Conservation (phyloP, 2,888 invertebrate species). For the Macropis europaea region DNA sequence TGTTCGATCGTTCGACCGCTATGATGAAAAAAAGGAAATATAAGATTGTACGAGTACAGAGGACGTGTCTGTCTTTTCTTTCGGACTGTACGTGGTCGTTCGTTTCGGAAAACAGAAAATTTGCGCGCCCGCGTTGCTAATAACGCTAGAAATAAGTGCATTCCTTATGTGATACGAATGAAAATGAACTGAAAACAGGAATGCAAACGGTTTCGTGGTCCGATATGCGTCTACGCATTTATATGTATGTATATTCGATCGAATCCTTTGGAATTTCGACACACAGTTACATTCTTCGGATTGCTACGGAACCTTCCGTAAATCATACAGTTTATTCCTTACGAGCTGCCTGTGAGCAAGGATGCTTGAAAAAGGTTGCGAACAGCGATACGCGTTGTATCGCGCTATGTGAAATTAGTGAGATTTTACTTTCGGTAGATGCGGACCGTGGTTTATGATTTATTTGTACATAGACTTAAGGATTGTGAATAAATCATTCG, state of each 20-base stretch:
- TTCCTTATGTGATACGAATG: slow-evolving; percentile 6
- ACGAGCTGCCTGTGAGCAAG: background rate
- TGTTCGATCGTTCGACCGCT: slow-evolving; percentile 29
- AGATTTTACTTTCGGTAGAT: slow-evolving; percentile 43
- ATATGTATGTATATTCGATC: too few relatives aligned
- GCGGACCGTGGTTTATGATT: slow-evolving; percentile 67
- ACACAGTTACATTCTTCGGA: slow-evolving; percentile 13
- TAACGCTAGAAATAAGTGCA: slow-evolving; percentile 25
- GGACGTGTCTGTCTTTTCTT: too few relatives aligned
- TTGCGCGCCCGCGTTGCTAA: background rate
- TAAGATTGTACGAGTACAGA: slow-evolving; percentile 24
- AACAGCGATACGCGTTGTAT: slow-evolving; percentile 7
- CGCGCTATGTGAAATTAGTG: slow-evolving; percentile 41
- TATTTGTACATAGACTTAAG: slow-evolving; percentile 75
- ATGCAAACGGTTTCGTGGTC: slow-evolving; percentile 21
- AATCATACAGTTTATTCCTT: background rate
- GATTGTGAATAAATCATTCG: slow-evolving; percentile 74
- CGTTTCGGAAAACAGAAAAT: too few relatives aligned
- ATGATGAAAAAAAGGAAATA: background rate
- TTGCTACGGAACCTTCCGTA: background rate
- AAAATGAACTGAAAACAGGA: background rate
- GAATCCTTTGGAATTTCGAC: background rate
- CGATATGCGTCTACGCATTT: slow-evolving; percentile 24
- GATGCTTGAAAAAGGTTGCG: background rate
- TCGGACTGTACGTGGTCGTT: too few relatives aligned